A percentile compares a stretch with the other conserved stretches of the same genome.
Evolutionary conservation across 2,797 vertebrate species (phyloP).

Genomic region (Nyctibius grandis): DNA sequence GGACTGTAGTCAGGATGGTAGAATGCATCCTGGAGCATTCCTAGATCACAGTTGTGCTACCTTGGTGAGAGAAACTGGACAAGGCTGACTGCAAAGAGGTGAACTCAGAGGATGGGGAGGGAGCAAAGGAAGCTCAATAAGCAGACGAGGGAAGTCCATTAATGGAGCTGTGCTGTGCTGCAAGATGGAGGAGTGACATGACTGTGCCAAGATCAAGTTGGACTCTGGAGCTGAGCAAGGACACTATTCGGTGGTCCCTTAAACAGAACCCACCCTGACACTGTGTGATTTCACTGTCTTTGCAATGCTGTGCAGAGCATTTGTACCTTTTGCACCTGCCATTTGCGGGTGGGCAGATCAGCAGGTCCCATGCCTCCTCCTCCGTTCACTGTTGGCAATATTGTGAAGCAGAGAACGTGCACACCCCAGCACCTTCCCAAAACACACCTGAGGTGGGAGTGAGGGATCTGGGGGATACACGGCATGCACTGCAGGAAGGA

Average conservation of each 20-base stretch:
- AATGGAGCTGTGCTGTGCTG: background rate
- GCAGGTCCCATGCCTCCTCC: background rate
- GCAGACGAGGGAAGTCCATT: background rate
- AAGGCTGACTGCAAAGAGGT: background rate
- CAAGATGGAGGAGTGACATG: background rate
- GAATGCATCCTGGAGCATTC: background rate
- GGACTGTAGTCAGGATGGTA: background rate
- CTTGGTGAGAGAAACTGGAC: background rate
- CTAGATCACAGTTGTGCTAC: background rate
- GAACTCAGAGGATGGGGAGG: background rate
- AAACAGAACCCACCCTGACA: background rate
- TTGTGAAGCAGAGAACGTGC: background rate
- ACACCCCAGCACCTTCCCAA: background rate
- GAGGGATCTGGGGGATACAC: background rate
- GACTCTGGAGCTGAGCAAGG: background rate
- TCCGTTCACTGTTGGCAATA: background rate
- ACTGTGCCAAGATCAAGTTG: background rate
- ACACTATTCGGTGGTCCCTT: accelerated
- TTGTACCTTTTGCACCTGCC: background rate
- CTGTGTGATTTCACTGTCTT: background rate
- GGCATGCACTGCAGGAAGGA: background rate
- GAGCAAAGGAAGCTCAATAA: background rate
- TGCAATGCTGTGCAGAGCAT: background rate
- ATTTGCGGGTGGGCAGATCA: background rate
- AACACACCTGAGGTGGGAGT: background rate